Conservation (phyloP, 2,113 vertebrate genomes). For the Monopterus albus region DNA sequence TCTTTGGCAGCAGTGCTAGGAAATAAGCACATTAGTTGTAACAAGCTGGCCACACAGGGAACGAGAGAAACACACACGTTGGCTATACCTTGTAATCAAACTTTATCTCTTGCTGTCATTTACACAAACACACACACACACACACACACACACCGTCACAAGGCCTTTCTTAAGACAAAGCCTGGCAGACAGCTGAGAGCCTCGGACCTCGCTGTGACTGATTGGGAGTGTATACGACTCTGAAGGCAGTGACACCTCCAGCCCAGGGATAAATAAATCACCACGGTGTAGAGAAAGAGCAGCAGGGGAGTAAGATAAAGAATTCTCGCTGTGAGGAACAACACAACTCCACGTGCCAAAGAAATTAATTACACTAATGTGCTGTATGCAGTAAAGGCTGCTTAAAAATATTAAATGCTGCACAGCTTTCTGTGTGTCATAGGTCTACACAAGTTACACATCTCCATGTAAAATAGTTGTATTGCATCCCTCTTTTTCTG, state of each 20-base stretch:
- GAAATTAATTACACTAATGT: slow-evolving; percentile 59
- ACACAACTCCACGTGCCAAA: slow-evolving; percentile 1
- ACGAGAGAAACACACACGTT: slow-evolving; percentile 2
- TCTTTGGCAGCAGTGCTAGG: slow-evolving; percentile 22
- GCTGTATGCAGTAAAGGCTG: slow-evolving; percentile 15
- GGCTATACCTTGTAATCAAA: slow-evolving; percentile 11
- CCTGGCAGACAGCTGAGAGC: slow-evolving; percentile 53
- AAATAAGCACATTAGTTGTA: slow-evolving; percentile 51
- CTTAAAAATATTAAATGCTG: neutral
- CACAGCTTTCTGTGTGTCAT: neutral
- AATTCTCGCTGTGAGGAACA: slow-evolving; percentile 36
- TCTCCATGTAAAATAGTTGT: no score
- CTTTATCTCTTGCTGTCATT: slow-evolving; percentile 3
- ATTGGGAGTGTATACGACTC: slow-evolving; percentile 48
- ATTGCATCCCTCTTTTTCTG: no score
- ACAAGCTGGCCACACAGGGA: slow-evolving; percentile 21
- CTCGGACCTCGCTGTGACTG: slow-evolving; percentile 58
- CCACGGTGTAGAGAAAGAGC: slow-evolving; percentile 46
- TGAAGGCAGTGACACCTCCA: slow-evolving; percentile 60
- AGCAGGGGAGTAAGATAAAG: slow-evolving; percentile 44
- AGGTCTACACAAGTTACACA: no score
- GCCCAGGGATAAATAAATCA: slow-evolving; percentile 67
- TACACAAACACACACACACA: slow-evolving; percentile 16
- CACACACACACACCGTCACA: slow-evolving; percentile 12
- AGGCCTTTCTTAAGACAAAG: slow-evolving; percentile 40